A percentile compares a stretch with the other conserved stretches of the same genome.
These are phyloP conservation scores for Helarctos malayanus DNA, from an alignment of 2,797 vertebrate genomes.

Conservation along the genomic window DNA sequence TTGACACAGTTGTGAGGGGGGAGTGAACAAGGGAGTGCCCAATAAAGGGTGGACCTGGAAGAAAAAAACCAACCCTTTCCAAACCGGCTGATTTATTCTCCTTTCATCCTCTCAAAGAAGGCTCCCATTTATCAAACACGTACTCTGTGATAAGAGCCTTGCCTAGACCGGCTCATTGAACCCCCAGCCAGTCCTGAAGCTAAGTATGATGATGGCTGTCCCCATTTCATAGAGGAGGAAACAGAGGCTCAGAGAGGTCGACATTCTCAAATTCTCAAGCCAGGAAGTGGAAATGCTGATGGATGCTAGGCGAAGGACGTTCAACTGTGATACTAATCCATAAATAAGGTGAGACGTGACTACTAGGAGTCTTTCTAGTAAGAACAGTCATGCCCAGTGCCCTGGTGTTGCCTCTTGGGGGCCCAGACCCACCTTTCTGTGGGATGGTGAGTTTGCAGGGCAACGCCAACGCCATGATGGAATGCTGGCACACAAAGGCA, in stretches of 20 bases:
- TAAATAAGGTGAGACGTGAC: background rate
- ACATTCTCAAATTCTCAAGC: background rate
- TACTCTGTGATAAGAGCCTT: background rate
- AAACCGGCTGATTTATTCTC: background rate
- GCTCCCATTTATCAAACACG: background rate
- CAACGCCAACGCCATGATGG: constrained; percentile 92
- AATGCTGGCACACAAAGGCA: constrained; percentile 96
- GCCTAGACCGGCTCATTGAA: background rate
- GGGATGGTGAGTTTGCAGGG: constrained; percentile 93
- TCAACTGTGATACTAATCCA: background rate
- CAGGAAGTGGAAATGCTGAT: background rate
- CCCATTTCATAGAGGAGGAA: background rate
- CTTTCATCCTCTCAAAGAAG: background rate
- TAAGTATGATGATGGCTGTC: background rate
- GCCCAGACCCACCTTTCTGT: constrained; percentile 89
- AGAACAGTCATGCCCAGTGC: background rate
- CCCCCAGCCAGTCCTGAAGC: background rate
- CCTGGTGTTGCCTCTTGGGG: background rate
- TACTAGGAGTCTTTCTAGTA: background rate
- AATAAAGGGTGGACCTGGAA: background rate
- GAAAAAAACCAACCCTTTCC: background rate
- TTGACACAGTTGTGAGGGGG: background rate
- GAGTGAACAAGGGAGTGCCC: background rate
- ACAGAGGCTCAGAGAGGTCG: background rate
- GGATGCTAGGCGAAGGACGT: background rate